Evolutionary conservation across 2,113 vertebrate species (phyloP).

Genomic region (Maccullochella peelii): DNA sequence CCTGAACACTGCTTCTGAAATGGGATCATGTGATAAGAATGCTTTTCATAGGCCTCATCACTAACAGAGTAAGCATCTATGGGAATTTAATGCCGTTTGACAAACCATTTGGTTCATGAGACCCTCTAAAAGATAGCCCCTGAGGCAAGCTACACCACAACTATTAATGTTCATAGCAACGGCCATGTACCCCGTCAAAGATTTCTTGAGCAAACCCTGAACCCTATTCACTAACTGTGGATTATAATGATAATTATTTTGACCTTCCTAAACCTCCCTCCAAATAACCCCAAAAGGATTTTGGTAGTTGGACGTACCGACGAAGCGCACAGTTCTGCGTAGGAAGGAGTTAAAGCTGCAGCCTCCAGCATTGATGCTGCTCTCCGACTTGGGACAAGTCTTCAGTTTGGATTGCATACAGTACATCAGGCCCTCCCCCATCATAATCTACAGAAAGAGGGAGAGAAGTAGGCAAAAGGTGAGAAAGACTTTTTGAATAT

Average conservation of each 20-base stretch:
- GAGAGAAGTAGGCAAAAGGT: not conserved
- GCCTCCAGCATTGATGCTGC: slow-evolving; percentile 95
- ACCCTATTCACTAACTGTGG: not conserved
- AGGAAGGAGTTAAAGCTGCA: slow-evolving; percentile 99
- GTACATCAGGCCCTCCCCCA: slow-evolving; percentile 94
- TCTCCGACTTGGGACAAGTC: slow-evolving; percentile 87
- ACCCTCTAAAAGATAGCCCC: not conserved
- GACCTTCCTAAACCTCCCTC: not conserved
- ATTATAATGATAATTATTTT: not conserved
- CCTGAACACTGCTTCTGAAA: not conserved
- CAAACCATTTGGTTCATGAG: not conserved
- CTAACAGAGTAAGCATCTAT: not conserved
- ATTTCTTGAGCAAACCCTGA: not conserved
- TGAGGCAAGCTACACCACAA: not conserved
- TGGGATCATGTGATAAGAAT: not conserved
- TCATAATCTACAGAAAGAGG: slow-evolving; percentile 89
- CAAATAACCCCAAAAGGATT: not conserved
- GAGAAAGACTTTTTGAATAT: not conserved
- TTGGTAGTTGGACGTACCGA: slow-evolving; percentile 86
- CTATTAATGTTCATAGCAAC: not conserved
- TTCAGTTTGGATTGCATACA: slow-evolving; percentile 94
- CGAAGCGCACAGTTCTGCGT: slow-evolving; percentile 94
- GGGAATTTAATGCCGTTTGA: not conserved
- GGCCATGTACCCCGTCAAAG: not conserved
- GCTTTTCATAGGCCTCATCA: not conserved